phyloP scores from a whole-genome alignment of 2,797 vertebrate genomes.

The Bufotes viridis region DNA sequence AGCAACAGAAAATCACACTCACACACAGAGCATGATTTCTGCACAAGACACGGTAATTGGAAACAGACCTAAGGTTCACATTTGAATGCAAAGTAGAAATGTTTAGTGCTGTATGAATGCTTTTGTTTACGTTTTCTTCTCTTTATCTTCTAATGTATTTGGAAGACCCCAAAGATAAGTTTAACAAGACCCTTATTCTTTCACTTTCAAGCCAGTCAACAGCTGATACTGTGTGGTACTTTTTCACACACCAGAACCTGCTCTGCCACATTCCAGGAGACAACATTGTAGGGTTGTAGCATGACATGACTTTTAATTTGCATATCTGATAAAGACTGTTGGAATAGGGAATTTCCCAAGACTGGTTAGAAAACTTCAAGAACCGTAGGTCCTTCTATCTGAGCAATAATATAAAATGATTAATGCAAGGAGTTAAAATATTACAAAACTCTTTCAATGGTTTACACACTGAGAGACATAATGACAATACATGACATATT shows the following conservation, averaged over 20 bases:
- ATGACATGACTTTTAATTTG: constrained; percentile 2
- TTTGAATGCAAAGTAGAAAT: too few relatives aligned
- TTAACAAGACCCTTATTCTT: not conserved
- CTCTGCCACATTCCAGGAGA: not conserved
- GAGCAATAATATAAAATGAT: not conserved
- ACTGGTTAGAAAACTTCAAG: not conserved
- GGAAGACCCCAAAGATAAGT: not conserved
- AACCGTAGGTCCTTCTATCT: not conserved
- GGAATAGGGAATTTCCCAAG: constrained; percentile 10
- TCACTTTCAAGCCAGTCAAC: not conserved
- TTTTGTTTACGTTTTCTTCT: too few relatives aligned
- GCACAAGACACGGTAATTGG: too few relatives aligned
- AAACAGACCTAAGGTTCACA: too few relatives aligned
- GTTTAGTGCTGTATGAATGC: too few relatives aligned
- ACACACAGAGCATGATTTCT: too few relatives aligned
- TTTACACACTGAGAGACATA: too few relatives aligned
- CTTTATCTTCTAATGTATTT: too few relatives aligned
- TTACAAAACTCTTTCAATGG: too few relatives aligned
- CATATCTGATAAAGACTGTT: not conserved
- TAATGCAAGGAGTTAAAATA: not conserved
- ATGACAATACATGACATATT: too few relatives aligned
- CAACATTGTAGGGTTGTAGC: not conserved
- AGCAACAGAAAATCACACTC: too few relatives aligned
- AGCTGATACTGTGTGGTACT: not conserved
- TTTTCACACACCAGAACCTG: not conserved